Evolutionary conservation across 1,140 invertebrate species (phyloP).

Genomic region (Aphelinus atriplicis): DNA sequence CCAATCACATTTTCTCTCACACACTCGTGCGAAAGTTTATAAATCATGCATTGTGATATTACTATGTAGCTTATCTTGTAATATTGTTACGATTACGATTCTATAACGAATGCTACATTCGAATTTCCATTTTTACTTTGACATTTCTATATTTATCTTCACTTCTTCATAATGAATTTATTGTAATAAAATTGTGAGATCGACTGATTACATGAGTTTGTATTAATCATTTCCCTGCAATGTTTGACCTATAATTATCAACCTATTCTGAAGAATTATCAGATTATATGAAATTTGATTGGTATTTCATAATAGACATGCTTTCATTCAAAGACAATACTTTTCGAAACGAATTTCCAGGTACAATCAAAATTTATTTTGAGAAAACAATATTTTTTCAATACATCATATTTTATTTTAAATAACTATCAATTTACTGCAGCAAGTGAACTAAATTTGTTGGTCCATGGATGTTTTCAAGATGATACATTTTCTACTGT

Average conservation of each 20-base stretch:
- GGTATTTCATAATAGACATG: too few species aligned
- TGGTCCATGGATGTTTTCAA: too few species aligned
- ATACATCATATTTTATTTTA: too few species aligned
- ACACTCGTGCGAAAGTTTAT: slow-evolving; percentile 61
- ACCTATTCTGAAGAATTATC: too few species aligned
- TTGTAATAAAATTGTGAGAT: slow-evolving; percentile 63
- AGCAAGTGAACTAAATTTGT: too few species aligned
- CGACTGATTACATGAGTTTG: slow-evolving; percentile 39
- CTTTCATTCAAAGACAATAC: neutral
- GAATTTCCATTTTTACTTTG: slow-evolving; percentile 65
- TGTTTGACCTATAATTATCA: too few species aligned
- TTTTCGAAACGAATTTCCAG: neutral
- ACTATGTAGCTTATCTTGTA: slow-evolving; percentile 65
- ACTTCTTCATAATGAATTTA: slow-evolving; percentile 64
- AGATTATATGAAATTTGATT: too few species aligned
- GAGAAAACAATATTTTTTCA: too few species aligned
- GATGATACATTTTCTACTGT: too few species aligned
- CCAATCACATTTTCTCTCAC: slow-evolving; percentile 48
- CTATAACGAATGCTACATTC: slow-evolving; percentile 49
- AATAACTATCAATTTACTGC: too few species aligned
- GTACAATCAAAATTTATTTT: too few species aligned
- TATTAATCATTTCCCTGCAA: slow-evolving; percentile 16
- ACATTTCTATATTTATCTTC: slow-evolving; percentile 67
- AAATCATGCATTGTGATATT: slow-evolving; percentile 68
- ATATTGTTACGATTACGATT: slow-evolving; percentile 57